Evolutionary conservation across 1,140 invertebrate species (phyloP).

Genomic region (Asobara japonica): DNA sequence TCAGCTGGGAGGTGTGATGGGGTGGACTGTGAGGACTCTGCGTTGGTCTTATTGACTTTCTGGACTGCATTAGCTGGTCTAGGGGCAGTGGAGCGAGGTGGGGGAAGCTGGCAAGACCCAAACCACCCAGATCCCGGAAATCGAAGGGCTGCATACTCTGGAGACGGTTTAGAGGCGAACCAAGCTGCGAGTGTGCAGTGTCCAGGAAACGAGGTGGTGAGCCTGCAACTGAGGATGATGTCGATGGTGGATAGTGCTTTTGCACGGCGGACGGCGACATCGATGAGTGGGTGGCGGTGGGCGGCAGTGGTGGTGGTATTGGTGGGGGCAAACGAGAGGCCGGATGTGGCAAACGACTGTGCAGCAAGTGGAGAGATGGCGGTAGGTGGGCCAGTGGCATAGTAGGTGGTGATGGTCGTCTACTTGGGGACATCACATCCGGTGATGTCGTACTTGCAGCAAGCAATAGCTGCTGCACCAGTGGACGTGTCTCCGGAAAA

Average conservation of each 20-base stretch:
- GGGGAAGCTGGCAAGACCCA: conserved; percentile 72
- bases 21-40: conserved; percentile 59
- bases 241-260: conserved; percentile 49
- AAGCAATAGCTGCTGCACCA: conserved; percentile 82
- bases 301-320: conserved; percentile 58
- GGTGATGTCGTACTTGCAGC: conserved; percentile 70
- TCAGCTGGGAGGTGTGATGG: conserved; percentile 52
- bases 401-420: conserved; percentile 72
- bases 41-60: conserved; percentile 51
- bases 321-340: conserved; percentile 63
- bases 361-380: conserved; percentile 67
- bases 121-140: conserved; percentile 79
- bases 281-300: conserved; percentile 43
- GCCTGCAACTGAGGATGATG: conserved; percentile 39
- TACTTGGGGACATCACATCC: conserved; percentile 75
- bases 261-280: conserved; percentile 63
- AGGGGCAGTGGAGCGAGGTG: conserved; percentile 70
- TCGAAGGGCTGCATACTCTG: conserved; percentile 97
- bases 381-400: conserved; percentile 70
- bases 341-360: conserved; percentile 64
- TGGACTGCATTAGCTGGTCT: conserved; percentile 47
- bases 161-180: conserved; percentile 85
- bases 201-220: conserved; percentile 62
- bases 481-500: conserved; percentile 84
- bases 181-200: conserved; percentile 65